Conservation (phyloP, 2,888 invertebrate species). For the Troides helena region DNA sequence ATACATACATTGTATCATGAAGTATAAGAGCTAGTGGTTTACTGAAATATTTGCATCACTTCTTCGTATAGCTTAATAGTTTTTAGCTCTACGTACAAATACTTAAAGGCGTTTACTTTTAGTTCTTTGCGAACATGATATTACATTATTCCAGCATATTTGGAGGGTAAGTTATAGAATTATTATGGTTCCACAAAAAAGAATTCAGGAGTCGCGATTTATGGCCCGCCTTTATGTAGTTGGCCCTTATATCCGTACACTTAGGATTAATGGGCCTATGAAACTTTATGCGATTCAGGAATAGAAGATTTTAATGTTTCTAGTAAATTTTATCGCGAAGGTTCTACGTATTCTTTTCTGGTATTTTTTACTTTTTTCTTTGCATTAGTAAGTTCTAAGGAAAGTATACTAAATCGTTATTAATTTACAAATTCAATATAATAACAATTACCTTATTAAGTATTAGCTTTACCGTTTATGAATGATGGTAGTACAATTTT, state of each 20-base stretch:
- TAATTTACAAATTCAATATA: too few species aligned
- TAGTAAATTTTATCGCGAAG: neutral
- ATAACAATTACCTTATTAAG: too few species aligned
- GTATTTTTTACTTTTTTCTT: too few species aligned
- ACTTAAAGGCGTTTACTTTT: too few species aligned
- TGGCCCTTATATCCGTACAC: conserved; percentile 1
- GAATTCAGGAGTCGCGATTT: neutral
- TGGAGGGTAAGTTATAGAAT: neutral
- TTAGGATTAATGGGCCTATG: neutral
- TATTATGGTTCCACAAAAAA: conserved; percentile 1
- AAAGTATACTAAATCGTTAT: too few species aligned
- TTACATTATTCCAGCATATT: neutral
- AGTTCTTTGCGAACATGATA: neutral
- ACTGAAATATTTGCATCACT: neutral
- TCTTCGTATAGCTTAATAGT: neutral
- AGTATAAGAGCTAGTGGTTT: neutral
- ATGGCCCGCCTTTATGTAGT: neutral
- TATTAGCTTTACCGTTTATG: too few species aligned
- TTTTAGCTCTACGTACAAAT: neutral
- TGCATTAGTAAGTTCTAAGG: too few species aligned
- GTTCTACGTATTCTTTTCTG: neutral
- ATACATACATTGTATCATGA: neutral
- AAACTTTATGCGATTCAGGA: neutral
- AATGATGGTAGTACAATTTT: neutral
- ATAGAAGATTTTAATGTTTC: neutral